These are phyloP conservation scores for Machimus atricapillus DNA, from an alignment of 2,888 invertebrate species.

Conservation along the genomic window DNA sequence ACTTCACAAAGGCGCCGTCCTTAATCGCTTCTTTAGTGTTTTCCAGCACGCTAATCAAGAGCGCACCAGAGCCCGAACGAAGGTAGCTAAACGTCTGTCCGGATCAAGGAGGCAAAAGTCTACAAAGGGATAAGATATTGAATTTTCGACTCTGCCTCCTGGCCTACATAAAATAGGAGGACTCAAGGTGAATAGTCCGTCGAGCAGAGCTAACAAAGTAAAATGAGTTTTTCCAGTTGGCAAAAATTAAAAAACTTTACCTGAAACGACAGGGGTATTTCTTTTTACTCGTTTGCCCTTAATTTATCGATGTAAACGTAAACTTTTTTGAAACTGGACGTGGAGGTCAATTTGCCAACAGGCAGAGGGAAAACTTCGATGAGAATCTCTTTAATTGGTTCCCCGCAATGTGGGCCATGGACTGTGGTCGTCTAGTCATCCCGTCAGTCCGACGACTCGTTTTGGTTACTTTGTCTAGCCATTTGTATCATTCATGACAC, in stretches of 20 bases:
- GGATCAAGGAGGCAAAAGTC: background rate
- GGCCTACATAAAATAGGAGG: background rate
- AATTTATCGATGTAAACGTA: background rate
- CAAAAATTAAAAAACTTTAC: background rate
- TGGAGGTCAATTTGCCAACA: background rate
- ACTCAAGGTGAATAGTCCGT: background rate
- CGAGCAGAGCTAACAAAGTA: background rate
- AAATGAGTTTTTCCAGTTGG: background rate
- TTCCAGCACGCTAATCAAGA: slow-evolving; percentile 13
- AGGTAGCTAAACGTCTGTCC: background rate
- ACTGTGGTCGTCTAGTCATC: background rate
- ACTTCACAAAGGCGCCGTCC: background rate
- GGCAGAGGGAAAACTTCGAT: background rate
- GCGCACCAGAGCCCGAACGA: background rate
- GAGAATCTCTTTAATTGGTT: background rate
- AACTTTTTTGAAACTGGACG: background rate
- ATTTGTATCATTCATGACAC: background rate
- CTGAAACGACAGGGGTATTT: background rate
- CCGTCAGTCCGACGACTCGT: background rate
- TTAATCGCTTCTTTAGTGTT: background rate
- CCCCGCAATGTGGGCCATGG: background rate
- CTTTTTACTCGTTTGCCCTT: background rate
- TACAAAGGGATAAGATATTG: background rate
- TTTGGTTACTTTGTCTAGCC: background rate
- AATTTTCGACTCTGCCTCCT: background rate